Conservation (phyloP, 2,113 vertebrate genomes). For the Neogobius melanostomus region DNA sequence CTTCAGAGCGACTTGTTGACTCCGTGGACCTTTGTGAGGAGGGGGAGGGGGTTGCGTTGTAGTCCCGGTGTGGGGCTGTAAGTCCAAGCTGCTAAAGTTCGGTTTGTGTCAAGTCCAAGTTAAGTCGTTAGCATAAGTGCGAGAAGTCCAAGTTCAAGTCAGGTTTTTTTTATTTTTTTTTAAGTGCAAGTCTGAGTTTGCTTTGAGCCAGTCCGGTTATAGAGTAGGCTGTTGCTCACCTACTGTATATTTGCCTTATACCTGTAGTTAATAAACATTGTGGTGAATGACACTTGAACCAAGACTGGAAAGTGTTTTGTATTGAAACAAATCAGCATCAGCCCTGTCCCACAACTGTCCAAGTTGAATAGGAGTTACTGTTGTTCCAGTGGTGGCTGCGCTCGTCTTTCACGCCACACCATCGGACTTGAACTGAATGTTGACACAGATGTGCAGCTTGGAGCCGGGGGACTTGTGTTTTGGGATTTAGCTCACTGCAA, state of each 20-base stretch:
- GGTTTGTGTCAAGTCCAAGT: slow-evolving; percentile 24
- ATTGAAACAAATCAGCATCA: neutral
- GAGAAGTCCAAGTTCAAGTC: neutral
- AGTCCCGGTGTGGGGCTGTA: slow-evolving; percentile 17
- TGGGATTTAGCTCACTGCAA: slow-evolving; percentile 37
- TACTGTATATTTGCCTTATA: too few species aligned
- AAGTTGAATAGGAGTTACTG: slow-evolving; percentile 32
- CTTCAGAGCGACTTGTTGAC: slow-evolving; percentile 73
- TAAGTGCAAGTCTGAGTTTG: too few species aligned
- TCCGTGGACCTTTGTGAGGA: slow-evolving; percentile 64
- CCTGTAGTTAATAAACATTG: too few species aligned
- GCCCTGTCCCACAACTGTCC: slow-evolving; percentile 16
- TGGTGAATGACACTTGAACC: neutral
- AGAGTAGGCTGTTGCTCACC: too few species aligned
- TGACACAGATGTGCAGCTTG: slow-evolving; percentile 67
- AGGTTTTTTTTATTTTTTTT: neutral
- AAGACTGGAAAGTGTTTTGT: neutral
- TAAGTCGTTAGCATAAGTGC: slow-evolving; percentile 11
- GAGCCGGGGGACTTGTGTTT: slow-evolving; percentile 38
- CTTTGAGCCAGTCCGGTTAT: too few species aligned
- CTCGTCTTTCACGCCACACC: slow-evolving; percentile 44
- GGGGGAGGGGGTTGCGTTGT: slow-evolving; percentile 32
- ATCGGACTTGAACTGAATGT: slow-evolving; percentile 47
- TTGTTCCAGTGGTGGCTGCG: slow-evolving; percentile 53
- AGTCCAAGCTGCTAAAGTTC: slow-evolving; percentile 27